A percentile compares a stretch with the other conserved stretches of the same genome.
These are phyloP conservation scores for Seriola quinqueradiata DNA, from an alignment of 2,113 vertebrate species.

Conservation along the genomic window DNA sequence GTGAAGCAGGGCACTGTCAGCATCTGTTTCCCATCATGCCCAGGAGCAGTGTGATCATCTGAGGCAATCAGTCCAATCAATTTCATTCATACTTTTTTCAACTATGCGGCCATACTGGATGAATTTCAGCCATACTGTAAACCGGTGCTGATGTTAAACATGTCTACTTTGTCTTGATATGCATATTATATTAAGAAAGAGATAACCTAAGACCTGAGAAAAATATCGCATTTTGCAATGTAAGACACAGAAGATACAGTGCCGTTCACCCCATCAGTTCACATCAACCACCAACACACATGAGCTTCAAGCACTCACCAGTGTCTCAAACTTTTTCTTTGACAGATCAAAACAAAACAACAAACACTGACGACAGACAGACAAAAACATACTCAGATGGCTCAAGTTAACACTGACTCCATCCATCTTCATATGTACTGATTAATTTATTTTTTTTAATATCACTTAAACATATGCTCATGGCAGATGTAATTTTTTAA, in stretches of 20 bases:
- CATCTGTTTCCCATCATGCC: constrained; percentile 62
- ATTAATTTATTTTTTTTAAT: constrained; percentile 30
- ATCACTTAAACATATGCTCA: constrained; percentile 64
- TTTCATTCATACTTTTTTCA: constrained; percentile 42
- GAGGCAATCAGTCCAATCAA: constrained; percentile 48
- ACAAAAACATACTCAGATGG: constrained; percentile 64
- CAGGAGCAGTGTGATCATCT: constrained; percentile 38
- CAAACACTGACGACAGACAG: constrained; percentile 56
- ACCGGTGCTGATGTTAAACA: constrained; percentile 66
- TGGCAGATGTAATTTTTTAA: constrained; percentile 46
- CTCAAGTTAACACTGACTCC: constrained; percentile 26
- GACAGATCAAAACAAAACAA: constrained; percentile 54
- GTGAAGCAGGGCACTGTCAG: constrained; percentile 59
- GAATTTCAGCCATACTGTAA: constrained; percentile 53
- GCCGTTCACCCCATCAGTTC: constrained; percentile 57
- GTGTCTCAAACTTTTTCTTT: constrained; percentile 41
- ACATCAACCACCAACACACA: constrained; percentile 50
- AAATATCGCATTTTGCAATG: constrained; percentile 75
- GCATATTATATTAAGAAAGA: constrained; percentile 74
- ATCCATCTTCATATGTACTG: constrained; percentile 61
- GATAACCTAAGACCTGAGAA: constrained; percentile 81
- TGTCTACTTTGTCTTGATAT: constrained; percentile 72
- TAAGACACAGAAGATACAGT: constrained; percentile 74
- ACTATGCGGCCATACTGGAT: constrained; percentile 29
- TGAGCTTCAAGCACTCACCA: constrained; percentile 51